Evolutionary conservation across 2,797 vertebrate genomes (phyloP).

Genomic region (Takifugu ocellatus): DNA sequence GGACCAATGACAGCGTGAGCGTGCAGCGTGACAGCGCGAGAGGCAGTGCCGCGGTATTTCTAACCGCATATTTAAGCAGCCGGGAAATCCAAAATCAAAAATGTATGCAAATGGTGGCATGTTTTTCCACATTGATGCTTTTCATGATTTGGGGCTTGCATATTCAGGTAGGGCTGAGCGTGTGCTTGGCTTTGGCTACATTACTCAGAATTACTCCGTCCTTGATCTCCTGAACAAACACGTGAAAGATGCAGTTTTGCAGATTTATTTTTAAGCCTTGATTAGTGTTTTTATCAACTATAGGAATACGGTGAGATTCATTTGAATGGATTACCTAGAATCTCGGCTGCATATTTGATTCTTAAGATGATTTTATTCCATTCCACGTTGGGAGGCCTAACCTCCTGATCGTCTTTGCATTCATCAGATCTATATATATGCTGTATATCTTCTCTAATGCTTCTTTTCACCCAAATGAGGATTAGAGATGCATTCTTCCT

Average conservation of each 20-base stretch:
- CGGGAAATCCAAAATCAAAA: conserved; percentile 72
- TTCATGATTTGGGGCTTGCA: conserved; percentile 61
- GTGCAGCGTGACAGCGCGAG: conserved; percentile 97
- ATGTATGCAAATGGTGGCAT: conserved; percentile 77
- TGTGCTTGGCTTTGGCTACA: conserved; percentile 62
- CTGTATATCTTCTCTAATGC: neutral
- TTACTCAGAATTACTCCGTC: conserved; percentile 70
- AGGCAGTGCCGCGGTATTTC: conserved; percentile 80
- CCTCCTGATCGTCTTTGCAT: conserved; percentile 27
- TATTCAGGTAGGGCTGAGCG: conserved; percentile 68
- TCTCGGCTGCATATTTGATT: conserved; percentile 17
- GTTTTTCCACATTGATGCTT: conserved; percentile 75
- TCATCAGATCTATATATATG: conserved; percentile 16
- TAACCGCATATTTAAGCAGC: conserved; percentile 80
- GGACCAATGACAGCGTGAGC: conserved; percentile 96
- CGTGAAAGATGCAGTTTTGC: conserved; percentile 57
- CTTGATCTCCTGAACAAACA: conserved; percentile 68
- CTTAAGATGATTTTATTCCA: conserved; percentile 19
- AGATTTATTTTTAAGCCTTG: conserved; percentile 57
- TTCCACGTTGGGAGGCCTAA: conserved; percentile 18
- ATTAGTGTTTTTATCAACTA: conserved; percentile 48
- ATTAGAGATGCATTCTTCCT: conserved; percentile 21
- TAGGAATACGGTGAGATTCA: conserved; percentile 15
- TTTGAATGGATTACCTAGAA: conserved; percentile 32
- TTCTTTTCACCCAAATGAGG: conserved; percentile 21